Evolutionary conservation across 2,888 invertebrate genomes (phyloP).

Genomic region (Carpatolechia fugitivella): DNA sequence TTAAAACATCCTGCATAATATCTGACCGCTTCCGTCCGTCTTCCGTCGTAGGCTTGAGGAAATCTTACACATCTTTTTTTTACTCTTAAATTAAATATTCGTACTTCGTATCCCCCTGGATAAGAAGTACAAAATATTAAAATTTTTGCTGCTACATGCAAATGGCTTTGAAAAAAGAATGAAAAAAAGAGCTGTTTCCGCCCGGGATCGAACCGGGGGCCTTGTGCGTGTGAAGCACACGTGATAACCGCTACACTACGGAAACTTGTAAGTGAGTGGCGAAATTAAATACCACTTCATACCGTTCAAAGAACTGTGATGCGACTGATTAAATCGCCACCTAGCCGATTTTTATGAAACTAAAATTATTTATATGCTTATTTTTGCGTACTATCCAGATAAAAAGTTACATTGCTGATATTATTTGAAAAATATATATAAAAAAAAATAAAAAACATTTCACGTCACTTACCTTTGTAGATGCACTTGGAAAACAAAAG

Average conservation of each 20-base stretch:
- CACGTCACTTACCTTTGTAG: constrained; percentile 28
- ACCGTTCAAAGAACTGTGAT: too few relatives aligned
- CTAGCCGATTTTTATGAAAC: neutral
- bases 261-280: constrained; percentile 52
- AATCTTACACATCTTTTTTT: too few relatives aligned
- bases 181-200: constrained; percentile 71
- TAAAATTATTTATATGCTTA: neutral
- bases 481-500: constrained; percentile 24
- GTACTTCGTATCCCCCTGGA: too few relatives aligned
- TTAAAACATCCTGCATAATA: too few relatives aligned
- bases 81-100: too few relatives aligned
- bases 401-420: too few relatives aligned
- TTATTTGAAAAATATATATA: too few relatives aligned
- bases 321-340: too few relatives aligned
- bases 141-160: too few relatives aligned
- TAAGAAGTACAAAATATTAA: too few relatives aligned
- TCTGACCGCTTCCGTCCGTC: too few relatives aligned
- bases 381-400: neutral
- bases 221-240: constrained; percentile 90
- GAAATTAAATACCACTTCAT: constrained; percentile 31
- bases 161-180: constrained; percentile 10
- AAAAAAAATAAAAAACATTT: neutral
- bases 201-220: constrained; percentile 86
- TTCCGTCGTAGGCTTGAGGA: too few relatives aligned
- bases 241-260: constrained; percentile 89